Evolutionary conservation across 2,888 invertebrate species (phyloP).

Genomic region (Cyclophora albipunctata): DNA sequence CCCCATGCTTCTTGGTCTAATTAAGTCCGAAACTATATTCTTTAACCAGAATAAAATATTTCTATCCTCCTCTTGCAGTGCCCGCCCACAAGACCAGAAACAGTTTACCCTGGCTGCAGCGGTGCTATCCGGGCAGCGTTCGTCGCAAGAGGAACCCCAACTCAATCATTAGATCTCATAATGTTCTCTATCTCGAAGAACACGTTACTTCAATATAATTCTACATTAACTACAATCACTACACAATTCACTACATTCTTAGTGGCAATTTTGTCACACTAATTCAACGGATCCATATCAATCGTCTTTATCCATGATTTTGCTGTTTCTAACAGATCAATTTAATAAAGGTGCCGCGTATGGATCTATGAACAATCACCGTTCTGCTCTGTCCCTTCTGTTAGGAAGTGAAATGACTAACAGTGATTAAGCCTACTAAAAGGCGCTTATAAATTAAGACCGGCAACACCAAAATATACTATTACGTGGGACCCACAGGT

Average conservation of each 20-base stretch:
- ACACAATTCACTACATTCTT: slow-evolving; percentile 8
- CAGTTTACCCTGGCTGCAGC: slow-evolving; percentile 8
- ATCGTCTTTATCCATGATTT: not conserved
- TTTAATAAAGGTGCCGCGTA: slow-evolving; percentile 18
- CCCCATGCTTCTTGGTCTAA: slow-evolving; percentile 8
- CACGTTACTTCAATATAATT: slow-evolving; percentile 13
- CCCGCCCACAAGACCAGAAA: too few species aligned
- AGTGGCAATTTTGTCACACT: slow-evolving; percentile 12
- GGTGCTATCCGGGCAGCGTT: slow-evolving; percentile 7
- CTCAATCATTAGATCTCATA: slow-evolving; percentile 3
- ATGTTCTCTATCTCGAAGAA: slow-evolving; percentile 9
- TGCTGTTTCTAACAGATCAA: slow-evolving; percentile 15
- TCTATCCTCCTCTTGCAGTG: not conserved
- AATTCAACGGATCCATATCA: not conserved
- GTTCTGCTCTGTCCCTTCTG: slow-evolving; percentile 22
- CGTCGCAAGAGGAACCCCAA: not conserved
- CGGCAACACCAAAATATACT: slow-evolving; percentile 19
- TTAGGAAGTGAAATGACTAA: slow-evolving; percentile 14
- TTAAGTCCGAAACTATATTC: slow-evolving; percentile 2
- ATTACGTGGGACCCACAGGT: slow-evolving; percentile 23
- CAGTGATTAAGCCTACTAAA: slow-evolving; percentile 14
- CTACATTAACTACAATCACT: too few species aligned
- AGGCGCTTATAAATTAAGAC: slow-evolving; percentile 21
- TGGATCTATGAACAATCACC: slow-evolving; percentile 19
- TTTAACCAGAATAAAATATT: not conserved